Conservation (phyloP, 2,888 invertebrate genomes). For the Yponomeuta plumbellus region DNA sequence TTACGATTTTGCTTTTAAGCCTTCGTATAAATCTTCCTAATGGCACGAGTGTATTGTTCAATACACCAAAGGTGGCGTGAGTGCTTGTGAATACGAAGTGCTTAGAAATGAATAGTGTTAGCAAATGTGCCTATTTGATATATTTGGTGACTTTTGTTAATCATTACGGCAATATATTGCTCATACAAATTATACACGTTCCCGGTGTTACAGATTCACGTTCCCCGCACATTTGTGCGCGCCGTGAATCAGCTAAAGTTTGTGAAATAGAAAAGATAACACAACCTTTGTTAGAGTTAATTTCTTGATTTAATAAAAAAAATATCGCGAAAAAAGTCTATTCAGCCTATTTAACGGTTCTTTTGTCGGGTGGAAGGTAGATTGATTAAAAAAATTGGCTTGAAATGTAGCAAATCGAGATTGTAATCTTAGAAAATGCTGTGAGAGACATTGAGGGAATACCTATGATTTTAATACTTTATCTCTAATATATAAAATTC, state of each 20-base stretch:
- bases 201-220: neutral
- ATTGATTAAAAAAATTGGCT: neutral
- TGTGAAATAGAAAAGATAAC: neutral
- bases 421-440: no score
- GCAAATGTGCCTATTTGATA: constrained; percentile 19
- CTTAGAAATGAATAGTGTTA: constrained; percentile 24
- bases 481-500: no score
- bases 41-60: constrained; percentile 50
- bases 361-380: neutral
- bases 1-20: constrained; percentile 58
- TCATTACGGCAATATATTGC: neutral
- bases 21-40: constrained; percentile 64
- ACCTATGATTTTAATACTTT: no score
- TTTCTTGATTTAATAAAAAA: neutral
- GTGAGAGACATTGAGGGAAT: no score
- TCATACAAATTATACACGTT: neutral
- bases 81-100: constrained; percentile 46
- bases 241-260: neutral
- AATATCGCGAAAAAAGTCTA: neutral
- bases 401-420: no score
- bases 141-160: constrained; percentile 4
- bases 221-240: neutral
- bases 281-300: neutral
- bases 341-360: neutral
- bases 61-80: constrained; percentile 43